Evolutionary conservation across 2,888 invertebrate genomes (phyloP).

Genomic region (Peribatodes rhomboidaria): DNA sequence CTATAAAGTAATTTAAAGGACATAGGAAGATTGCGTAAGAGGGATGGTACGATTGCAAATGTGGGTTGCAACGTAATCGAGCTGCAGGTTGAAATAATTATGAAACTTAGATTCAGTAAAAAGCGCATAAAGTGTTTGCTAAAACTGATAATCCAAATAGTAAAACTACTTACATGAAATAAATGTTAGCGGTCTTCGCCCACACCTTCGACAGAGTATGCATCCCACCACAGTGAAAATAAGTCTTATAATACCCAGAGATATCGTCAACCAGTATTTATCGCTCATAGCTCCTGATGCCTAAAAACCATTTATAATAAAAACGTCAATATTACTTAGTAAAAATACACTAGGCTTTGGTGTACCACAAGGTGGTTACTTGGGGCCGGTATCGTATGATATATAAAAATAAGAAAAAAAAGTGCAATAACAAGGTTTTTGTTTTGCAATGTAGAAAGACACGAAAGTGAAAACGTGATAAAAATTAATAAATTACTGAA

Average conservation of each 20-base stretch:
- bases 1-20: too few relatives aligned
- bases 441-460: too few relatives aligned
- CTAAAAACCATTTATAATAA: constrained; percentile 57
- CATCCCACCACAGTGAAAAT: constrained; percentile 88
- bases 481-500: too few relatives aligned
- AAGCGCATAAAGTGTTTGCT: too few relatives aligned
- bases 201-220: constrained; percentile 86
- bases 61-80: too few relatives aligned
- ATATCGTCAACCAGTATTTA: constrained; percentile 87
- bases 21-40: too few relatives aligned
- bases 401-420: too few relatives aligned
- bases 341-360: background rate
- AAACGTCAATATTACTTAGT: background rate
- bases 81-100: too few relatives aligned
- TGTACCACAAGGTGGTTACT: constrained; percentile 19
- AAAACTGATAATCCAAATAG: background rate
- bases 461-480: too few relatives aligned
- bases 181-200: constrained; percentile 88
- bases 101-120: too few relatives aligned
- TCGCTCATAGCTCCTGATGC: constrained; percentile 86
- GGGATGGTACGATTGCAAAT: too few relatives aligned
- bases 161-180: constrained; percentile 81
- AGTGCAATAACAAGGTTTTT: too few relatives aligned
- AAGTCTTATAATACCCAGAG: constrained; percentile 87
- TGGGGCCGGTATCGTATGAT: background rate